Evolutionary conservation across 2,888 invertebrate genomes (phyloP).

Genomic region (Melipona beecheii): DNA sequence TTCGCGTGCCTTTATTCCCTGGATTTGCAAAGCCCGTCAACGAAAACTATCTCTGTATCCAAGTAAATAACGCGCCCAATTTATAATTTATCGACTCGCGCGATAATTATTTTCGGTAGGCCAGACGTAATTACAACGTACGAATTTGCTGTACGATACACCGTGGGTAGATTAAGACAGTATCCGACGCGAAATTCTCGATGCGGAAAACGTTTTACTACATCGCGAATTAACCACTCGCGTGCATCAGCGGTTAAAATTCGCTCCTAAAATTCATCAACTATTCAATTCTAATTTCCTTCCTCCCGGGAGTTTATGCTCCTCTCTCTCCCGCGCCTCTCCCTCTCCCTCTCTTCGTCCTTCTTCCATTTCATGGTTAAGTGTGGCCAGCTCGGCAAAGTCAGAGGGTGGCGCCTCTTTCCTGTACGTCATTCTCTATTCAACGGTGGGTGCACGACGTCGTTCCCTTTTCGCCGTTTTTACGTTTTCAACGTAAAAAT

Average conservation of each 20-base stretch:
- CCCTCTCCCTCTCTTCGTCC: slow-evolving; percentile 27
- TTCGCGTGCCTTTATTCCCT: not conserved
- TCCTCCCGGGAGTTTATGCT: slow-evolving; percentile 67
- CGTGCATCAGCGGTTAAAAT: slow-evolving; percentile 63
- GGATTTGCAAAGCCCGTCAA: not conserved
- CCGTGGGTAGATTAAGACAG: not conserved
- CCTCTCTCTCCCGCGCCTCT: slow-evolving; percentile 13
- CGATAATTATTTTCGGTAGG: not conserved
- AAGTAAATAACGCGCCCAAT: not conserved
- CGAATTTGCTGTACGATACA: slow-evolving; percentile 3
- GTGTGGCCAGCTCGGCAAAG: slow-evolving; percentile 31
- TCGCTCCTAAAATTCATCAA: slow-evolving; percentile 82
- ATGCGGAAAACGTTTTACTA: slow-evolving; percentile 49
- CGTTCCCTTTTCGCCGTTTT: slow-evolving; percentile 38
- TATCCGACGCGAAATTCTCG: slow-evolving; percentile 24
- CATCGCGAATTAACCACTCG: slow-evolving; percentile 52
- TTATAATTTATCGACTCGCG: not conserved
- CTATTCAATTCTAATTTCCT: slow-evolving; percentile 83
- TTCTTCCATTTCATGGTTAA: slow-evolving; percentile 49
- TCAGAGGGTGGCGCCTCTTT: slow-evolving; percentile 51
- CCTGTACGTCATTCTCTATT: slow-evolving; percentile 47
- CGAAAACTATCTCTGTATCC: not conserved
- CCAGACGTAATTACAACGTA: not conserved
- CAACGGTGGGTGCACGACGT: slow-evolving; percentile 33
- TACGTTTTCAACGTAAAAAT: slow-evolving; percentile 30